Evolutionary conservation across 2,888 invertebrate species (phyloP), one percentile per base, ranked within the genome.

Genomic region (Epicampocera succincta): DNA sequence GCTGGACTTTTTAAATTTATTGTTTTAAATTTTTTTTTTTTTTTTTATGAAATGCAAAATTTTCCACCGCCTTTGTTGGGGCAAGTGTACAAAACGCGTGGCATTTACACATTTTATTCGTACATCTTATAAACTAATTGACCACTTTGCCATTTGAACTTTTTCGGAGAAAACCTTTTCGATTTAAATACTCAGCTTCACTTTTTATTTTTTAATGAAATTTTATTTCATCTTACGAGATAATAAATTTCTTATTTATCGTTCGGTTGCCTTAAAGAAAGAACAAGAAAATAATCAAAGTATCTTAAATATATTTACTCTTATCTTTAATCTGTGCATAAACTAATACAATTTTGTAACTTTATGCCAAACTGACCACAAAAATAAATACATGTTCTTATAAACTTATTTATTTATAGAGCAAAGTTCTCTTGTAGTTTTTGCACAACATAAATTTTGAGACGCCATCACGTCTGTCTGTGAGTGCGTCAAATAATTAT

Each of bases 291-390:
- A 63, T 61, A 61, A 69, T 54, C 52, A 68, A 58, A 65, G 52
- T 66, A 71, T 75, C 82, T 82, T 71, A 78, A 78, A 56, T 75
- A 60, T 82, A 65, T 58, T 75, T 73, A n/a, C n/a, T n/a, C n/a
- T n/a, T n/a, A 78, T 74, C 71, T 66, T 46, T 72, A 78, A 82
- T 82, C 82, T 78, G 48, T 75, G 58, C 66, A 82, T 71, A 82
- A 82, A 78, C 71, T 78, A 78, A 78, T 82, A 71, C 75, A 78
- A 76, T 63, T 48, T 72, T 72, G 54, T 76, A 63, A 76, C 73
- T 82, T 75, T 71, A 75, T 71, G 19, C 60, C 66, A 44, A 78
- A 78, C 60, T 78, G 82, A 75, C 82, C 82, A 74, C 74, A 78
- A 65, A 60, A 29, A 73, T 21, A 52, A 68, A 65, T 21, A 74